A percentile compares a stretch with the other conserved stretches of the same genome.
These are phyloP conservation scores for Proteles cristata DNA, from an alignment of 2,113 vertebrate species.

Conservation along the genomic window DNA sequence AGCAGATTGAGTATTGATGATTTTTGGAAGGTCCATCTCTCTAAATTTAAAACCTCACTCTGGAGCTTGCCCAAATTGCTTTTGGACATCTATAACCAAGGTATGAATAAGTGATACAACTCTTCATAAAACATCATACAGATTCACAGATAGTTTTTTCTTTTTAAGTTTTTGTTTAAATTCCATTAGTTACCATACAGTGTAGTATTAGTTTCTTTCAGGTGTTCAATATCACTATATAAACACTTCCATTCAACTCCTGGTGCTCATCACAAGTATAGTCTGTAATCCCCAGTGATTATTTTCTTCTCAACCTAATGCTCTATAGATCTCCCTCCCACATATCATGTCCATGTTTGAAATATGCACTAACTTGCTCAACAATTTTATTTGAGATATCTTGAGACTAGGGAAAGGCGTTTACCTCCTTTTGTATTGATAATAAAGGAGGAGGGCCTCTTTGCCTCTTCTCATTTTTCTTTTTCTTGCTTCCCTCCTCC, in stretches of 20 bases:
- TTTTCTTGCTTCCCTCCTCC: not conserved
- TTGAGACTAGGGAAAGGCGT: not conserved
- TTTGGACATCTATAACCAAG: not conserved
- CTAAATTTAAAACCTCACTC: not conserved
- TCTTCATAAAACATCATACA: not conserved
- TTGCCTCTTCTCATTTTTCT: not conserved
- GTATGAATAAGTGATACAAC: not conserved
- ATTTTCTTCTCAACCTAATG: not conserved
- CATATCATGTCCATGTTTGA: not conserved
- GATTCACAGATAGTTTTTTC: not conserved
- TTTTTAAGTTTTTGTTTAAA: not conserved
- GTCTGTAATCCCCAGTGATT: not conserved
- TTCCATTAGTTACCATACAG: not conserved
- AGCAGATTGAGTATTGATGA: not conserved
- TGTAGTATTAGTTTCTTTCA: not conserved
- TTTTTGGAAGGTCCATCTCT: not conserved
- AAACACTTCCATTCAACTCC: not conserved
- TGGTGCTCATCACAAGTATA: not conserved
- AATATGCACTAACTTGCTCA: not conserved
- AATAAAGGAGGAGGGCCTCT: not conserved
- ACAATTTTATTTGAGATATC: slow-evolving; percentile 5
- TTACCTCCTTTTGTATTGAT: not conserved
- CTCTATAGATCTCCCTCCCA: not conserved
- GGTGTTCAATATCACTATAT: not conserved
- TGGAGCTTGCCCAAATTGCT: not conserved